These are phyloP conservation scores for Tragelaphus buxtoni DNA, from an alignment of 2,113 vertebrate species.

Conservation along the genomic window DNA sequence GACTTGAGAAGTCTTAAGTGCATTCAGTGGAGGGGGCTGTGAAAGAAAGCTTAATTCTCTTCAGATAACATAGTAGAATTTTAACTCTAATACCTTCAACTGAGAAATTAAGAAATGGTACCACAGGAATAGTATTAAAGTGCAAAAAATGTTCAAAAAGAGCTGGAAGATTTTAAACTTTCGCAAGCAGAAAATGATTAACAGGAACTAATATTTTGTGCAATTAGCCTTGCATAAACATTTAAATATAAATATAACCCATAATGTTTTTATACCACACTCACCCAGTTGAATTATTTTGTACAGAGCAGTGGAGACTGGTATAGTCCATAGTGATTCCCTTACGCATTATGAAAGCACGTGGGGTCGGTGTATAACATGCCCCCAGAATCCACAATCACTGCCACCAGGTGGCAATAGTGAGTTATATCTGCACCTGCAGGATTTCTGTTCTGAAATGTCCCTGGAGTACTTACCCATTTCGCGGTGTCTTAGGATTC, in stretches of 20 bases:
- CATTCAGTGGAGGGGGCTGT: neutral
- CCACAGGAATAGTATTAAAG: neutral
- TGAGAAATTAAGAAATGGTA: neutral
- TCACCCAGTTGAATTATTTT: neutral
- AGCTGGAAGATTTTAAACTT: neutral
- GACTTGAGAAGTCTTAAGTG: neutral
- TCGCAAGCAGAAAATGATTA: neutral
- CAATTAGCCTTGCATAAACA: neutral
- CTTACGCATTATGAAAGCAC: neutral
- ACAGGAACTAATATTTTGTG: neutral
- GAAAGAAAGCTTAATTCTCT: neutral
- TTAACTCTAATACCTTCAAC: neutral
- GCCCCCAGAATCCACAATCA: neutral
- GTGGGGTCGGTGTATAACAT: neutral
- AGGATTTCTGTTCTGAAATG: neutral
- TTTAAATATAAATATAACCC: neutral
- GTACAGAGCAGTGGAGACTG: neutral
- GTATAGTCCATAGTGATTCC: neutral
- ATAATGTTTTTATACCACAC: neutral
- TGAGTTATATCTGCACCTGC: neutral
- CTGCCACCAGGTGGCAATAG: slow-evolving; percentile 40
- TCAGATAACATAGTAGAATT: neutral
- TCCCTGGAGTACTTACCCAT: neutral
- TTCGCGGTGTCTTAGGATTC: neutral
- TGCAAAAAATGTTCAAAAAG: neutral